Evolutionary conservation across 2,888 invertebrate species (phyloP).

Genomic region (Hetaerina titia): DNA sequence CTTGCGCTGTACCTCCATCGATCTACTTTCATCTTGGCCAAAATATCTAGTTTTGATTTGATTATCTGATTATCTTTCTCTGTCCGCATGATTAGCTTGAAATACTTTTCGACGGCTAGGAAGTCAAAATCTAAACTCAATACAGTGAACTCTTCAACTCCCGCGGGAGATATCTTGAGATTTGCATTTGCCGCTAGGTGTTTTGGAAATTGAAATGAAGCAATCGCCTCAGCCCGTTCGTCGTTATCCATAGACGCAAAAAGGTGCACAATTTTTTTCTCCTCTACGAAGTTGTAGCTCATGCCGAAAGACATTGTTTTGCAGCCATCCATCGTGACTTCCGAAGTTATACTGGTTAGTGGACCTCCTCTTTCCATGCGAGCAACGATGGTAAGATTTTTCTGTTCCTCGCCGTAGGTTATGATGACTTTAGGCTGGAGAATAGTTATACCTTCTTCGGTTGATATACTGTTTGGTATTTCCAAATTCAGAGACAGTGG

Average conservation of each 20-base stretch:
- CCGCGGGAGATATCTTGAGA: neutral
- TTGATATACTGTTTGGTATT: neutral
- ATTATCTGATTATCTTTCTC: neutral
- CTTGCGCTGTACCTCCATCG: neutral
- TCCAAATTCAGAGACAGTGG: neutral
- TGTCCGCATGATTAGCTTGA: neutral
- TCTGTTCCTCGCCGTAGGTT: slow-evolving; percentile 13
- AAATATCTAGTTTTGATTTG: neutral
- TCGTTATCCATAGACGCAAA: neutral
- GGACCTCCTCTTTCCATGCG: slow-evolving; percentile 12
- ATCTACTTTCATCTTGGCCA: neutral
- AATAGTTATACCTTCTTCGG: neutral
- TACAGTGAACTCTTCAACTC: neutral
- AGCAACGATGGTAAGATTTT: slow-evolving; percentile 33
- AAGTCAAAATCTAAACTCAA: slow-evolving; percentile 20
- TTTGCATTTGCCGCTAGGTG: neutral
- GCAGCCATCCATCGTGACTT: slow-evolving; percentile 28
- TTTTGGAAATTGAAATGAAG: neutral
- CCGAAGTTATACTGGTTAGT: neutral
- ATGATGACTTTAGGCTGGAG: neutral
- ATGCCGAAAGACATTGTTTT: slow-evolving; percentile 16
- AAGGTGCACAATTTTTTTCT: slow-evolving; percentile 17
- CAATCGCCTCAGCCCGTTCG: neutral
- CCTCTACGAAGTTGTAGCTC: neutral
- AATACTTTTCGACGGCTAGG: neutral